These are phyloP conservation scores for Phataginus tricuspis DNA, from an alignment of 2,797 vertebrate genomes.

Conservation along the genomic window DNA sequence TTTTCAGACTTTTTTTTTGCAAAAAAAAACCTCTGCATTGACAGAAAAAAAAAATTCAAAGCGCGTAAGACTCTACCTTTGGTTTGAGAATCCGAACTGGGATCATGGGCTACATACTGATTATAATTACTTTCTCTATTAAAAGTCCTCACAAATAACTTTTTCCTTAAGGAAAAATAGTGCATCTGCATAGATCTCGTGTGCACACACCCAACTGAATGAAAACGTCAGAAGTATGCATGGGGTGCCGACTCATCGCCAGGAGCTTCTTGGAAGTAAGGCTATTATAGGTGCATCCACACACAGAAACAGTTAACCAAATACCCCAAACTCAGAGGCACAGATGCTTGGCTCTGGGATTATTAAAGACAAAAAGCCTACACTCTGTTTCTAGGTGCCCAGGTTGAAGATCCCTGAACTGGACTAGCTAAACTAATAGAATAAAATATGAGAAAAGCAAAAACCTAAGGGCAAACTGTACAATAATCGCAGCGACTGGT, in stretches of 20 bases:
- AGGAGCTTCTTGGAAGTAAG: background rate
- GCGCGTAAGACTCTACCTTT: background rate
- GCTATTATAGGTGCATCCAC: background rate
- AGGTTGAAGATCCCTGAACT: background rate
- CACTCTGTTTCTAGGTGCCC: background rate
- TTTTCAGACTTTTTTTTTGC: background rate
- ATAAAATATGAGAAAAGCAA: background rate
- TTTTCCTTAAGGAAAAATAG: background rate
- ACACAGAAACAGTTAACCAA: background rate
- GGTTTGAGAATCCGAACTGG: background rate
- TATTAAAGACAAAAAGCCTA: background rate
- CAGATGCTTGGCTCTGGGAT: background rate
- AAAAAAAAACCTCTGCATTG: background rate
- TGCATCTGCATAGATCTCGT: background rate
- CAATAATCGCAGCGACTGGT: background rate
- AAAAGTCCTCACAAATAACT: constrained; percentile 21
- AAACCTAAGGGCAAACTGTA: background rate
- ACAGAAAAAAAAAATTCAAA: constrained; percentile 7
- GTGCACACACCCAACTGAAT: background rate
- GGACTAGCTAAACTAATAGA: background rate
- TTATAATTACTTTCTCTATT: background rate
- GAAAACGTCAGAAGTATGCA: background rate
- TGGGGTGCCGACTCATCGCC: background rate
- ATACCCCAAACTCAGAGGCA: background rate
- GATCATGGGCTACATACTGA: background rate